Conservation (phyloP, 2,888 invertebrate genomes). For the Polydrusus tereticollis region DNA sequence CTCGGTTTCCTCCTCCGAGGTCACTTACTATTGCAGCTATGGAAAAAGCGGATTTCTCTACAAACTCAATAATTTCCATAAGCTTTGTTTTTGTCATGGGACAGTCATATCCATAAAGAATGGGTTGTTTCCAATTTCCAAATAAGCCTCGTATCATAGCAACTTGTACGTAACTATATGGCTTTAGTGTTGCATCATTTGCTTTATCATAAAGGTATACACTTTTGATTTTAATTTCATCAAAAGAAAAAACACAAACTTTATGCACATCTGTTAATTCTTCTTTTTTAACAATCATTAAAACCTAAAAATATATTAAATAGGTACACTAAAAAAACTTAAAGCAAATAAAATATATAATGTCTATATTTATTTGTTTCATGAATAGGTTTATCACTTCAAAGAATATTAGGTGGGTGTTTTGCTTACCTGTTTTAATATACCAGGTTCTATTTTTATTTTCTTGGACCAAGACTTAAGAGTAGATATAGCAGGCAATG, state of each 20-base stretch:
- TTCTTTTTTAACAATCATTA: background rate
- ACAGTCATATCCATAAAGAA: constrained; percentile 54
- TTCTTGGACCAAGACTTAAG: constrained; percentile 46
- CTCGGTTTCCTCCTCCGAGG: constrained; percentile 47
- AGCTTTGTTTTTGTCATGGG: constrained; percentile 49
- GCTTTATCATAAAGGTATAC: constrained; percentile 50
- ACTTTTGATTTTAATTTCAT: constrained; percentile 52
- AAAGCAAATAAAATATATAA: too few relatives aligned
- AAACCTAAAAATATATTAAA: constrained; percentile 14
- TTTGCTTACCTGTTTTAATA: constrained; percentile 45
- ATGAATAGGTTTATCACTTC: constrained; percentile 18
- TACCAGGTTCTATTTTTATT: constrained; percentile 46
- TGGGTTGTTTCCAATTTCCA: constrained; percentile 53
- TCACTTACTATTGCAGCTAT: constrained; percentile 56
- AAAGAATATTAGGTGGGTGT: constrained; percentile 40
- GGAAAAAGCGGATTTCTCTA: constrained; percentile 49
- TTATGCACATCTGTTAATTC: constrained; percentile 19
- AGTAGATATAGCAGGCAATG: constrained; percentile 47
- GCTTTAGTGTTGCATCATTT: constrained; percentile 46
- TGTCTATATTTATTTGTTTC: too few relatives aligned
- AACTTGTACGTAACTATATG: constrained; percentile 53
- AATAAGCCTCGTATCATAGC: constrained; percentile 54
- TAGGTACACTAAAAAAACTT: too few relatives aligned
- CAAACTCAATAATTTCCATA: constrained; percentile 45
- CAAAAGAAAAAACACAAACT: constrained; percentile 51